phyloP scores from a whole-genome alignment of 2,113 vertebrate species.

The Shinisaurus crocodilurus region DNA sequence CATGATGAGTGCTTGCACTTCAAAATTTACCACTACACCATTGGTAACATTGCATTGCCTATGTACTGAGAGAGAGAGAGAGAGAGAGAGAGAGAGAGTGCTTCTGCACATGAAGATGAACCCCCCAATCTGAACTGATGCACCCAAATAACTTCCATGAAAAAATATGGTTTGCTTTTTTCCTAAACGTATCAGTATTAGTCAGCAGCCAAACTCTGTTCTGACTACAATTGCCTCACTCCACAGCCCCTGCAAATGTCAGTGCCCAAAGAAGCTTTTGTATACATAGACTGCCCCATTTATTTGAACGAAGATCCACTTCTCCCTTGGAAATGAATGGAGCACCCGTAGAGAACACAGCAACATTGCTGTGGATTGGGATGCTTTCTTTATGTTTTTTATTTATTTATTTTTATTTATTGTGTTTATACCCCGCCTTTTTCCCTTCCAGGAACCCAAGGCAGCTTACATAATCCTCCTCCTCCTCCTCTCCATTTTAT shows the following conservation, averaged over 20 bases:
- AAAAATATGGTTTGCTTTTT: not conserved
- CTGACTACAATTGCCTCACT: not conserved
- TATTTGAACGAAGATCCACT: not conserved
- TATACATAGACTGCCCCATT: not conserved
- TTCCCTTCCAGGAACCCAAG: too few relatives aligned
- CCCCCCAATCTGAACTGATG: not conserved
- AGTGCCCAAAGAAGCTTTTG: not conserved
- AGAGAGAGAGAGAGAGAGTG: not conserved
- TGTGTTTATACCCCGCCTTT: too few relatives aligned
- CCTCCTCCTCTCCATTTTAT: too few relatives aligned
- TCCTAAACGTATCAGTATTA: not conserved
- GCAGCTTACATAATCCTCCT: too few relatives aligned
- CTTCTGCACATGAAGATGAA: not conserved
- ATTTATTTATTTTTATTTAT: too few relatives aligned
- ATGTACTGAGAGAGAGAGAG: too few relatives aligned
- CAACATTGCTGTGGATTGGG: not conserved
- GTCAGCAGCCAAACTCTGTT: not conserved
- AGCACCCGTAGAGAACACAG: not conserved
- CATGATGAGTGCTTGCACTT: too few relatives aligned
- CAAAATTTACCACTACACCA: too few relatives aligned
- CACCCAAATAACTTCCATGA: constrained; percentile 30
- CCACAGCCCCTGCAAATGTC: not conserved
- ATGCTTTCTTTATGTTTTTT: not conserved
- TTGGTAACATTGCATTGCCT: not conserved
- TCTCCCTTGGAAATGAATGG: not conserved